Base-by-base conservation (phyloP, 1,140 invertebrate species). In the Drosophila leontia region DNA sequence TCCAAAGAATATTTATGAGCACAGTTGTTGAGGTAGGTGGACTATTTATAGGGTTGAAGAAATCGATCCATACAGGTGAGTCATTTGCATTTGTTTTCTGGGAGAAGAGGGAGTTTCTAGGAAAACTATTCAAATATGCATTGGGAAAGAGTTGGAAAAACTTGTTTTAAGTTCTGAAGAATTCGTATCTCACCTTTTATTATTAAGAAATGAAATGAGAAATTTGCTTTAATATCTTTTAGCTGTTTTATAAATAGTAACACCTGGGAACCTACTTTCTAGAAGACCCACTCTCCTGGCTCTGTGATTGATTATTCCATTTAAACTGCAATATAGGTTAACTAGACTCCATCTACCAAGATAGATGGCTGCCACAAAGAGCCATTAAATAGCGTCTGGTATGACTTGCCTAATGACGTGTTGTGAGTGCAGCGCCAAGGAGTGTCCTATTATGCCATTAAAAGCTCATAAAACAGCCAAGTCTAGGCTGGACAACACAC, bases 1-100 rank as follows among this genome's bases (percentile, higher is more conserved):
- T 78, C 75, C 26, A 1, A 45, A 42, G 64, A 78, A 77, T 58
- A 58, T 78, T 62, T 62, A 69, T 78, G 74, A 69, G 55, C 47
- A 41, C 65, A 37, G 35, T 34, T 78, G 75, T 78, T 78, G 76
- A 78, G 76, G 76, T 78, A 78, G 76, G 76, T 62, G 63, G 23
- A 59, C 75, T 77, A 77, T 77, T 61, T 44, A 69, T 77, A 77
- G 70, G 53, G 44, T 64, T 75, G 51, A 58, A 42, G n/a, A n/a
- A 65, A 76, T 58, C 72, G 44, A 53, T 67, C 41, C 34, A 67
- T 59, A 67, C n/a, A 51, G 37, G 41, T 76, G 72, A 76, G 61
- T 76, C 74, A 76, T 23, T 42, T 51, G n/a, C 8, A 23, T 23
- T 15, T 29, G 35, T 39, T 56, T 11, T 17, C 17, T 2, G 29